phyloP scores from a whole-genome alignment of 1,140 invertebrate genomes.

The Bacillus rossius region DNA sequence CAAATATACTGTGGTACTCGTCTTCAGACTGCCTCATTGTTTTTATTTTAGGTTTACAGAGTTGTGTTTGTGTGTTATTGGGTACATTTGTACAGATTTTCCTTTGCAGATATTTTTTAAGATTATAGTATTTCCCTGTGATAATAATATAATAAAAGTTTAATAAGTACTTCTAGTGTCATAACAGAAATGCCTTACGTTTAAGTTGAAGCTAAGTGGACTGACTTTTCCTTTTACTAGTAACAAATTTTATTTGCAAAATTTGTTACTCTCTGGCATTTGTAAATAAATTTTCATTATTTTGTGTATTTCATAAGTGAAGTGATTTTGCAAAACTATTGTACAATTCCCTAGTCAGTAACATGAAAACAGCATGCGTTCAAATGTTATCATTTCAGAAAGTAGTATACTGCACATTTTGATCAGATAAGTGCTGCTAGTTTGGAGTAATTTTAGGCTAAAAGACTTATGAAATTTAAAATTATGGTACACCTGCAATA shows the following conservation, averaged over 20 bases:
- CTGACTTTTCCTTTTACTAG: constrained; percentile 6
- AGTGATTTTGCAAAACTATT: not conserved
- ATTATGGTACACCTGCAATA: too few species aligned
- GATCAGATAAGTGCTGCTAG: too few species aligned
- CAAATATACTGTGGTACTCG: not conserved
- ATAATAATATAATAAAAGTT: constrained; percentile 11
- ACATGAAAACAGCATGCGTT: constrained; percentile 2
- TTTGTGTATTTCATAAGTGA: constrained; percentile 1
- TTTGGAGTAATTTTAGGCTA: too few species aligned
- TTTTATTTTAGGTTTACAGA: not conserved
- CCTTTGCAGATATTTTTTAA: constrained; percentile 1
- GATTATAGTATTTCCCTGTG: constrained; percentile 12
- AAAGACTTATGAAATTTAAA: too few species aligned
- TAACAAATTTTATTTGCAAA: constrained; percentile 3
- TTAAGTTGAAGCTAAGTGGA: constrained; percentile 9
- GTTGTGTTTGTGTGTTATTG: constrained; percentile 1
- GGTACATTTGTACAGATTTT: not conserved
- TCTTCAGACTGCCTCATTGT: not conserved
- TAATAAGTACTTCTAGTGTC: not conserved
- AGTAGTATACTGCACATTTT: too few species aligned
- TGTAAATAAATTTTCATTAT: not conserved
- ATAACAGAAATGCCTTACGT: constrained; percentile 7
- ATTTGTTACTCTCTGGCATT: constrained; percentile 5
- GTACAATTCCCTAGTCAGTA: constrained; percentile 14
- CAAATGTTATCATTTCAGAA: too few species aligned